phyloP scores from a whole-genome alignment of 1,140 invertebrate genomes.

The Belonocnema kinseyi region DNA sequence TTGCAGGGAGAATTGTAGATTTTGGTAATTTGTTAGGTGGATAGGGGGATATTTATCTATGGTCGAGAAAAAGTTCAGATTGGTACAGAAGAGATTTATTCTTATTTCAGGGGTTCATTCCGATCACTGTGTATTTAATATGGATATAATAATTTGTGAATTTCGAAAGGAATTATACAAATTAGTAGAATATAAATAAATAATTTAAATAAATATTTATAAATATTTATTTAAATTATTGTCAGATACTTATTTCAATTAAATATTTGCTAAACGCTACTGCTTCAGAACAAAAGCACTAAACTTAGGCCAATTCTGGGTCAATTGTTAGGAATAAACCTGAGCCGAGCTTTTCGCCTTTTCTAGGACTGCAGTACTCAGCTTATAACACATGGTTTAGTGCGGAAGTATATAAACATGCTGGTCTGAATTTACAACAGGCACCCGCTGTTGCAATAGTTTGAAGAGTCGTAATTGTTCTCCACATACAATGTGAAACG shows the following conservation, averaged over 20 bases:
- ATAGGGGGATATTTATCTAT: too few relatives aligned
- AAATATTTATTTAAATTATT: too few relatives aligned
- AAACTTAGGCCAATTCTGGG: neutral
- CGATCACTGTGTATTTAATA: too few relatives aligned
- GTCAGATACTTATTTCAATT: neutral
- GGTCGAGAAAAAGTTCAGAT: too few relatives aligned
- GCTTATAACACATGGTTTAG: slow-evolving; percentile 21
- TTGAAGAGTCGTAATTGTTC: slow-evolving; percentile 22
- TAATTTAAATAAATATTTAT: too few relatives aligned
- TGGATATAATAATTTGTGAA: too few relatives aligned
- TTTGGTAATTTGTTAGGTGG: too few relatives aligned
- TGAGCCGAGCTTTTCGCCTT: neutral
- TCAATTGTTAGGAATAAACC: neutral
- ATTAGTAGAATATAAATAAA: too few relatives aligned
- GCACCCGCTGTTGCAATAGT: slow-evolving; percentile 23
- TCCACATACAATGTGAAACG: neutral
- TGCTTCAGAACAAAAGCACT: neutral
- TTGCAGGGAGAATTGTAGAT: too few relatives aligned
- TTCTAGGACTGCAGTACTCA: slow-evolving; percentile 12
- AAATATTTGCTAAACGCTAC: neutral
- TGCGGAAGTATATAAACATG: slow-evolving; percentile 8
- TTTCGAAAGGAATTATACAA: too few relatives aligned
- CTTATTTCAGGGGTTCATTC: too few relatives aligned
- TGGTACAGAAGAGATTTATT: too few relatives aligned
- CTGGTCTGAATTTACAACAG: slow-evolving; percentile 21